Percentiles rank a stretch among this genome's conserved stretches.
Conservation (phyloP, 2,113 vertebrate genomes). For the Onychostoma macrolepis region DNA sequence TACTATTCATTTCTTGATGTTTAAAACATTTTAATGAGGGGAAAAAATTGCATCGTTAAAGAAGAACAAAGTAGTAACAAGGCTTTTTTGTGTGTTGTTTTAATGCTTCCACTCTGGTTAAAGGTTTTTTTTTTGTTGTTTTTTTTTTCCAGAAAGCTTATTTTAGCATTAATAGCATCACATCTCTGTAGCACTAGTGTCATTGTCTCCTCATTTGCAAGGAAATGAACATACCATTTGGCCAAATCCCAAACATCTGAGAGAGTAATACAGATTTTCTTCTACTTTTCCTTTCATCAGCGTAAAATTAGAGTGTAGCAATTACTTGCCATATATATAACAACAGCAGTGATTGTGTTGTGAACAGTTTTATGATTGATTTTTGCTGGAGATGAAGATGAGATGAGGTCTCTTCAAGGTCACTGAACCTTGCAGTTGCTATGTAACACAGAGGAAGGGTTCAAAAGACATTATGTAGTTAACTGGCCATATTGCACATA, state of each 20-base stretch:
- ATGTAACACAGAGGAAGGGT: neutral
- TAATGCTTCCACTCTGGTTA: neutral
- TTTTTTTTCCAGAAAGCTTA: neutral
- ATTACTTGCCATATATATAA: neutral
- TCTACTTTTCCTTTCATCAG: slow-evolving; percentile 4
- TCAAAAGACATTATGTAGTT: slow-evolving; percentile 13
- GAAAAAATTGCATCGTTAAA: neutral
- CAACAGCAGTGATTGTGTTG: slow-evolving; percentile 16
- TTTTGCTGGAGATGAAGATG: neutral
- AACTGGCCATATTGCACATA: slow-evolving; percentile 20
- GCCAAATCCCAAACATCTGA: neutral
- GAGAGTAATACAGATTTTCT: slow-evolving; percentile 1
- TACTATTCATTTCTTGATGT: neutral
- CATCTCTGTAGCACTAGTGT: neutral
- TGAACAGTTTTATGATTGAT: neutral
- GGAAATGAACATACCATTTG: slow-evolving; percentile 11
- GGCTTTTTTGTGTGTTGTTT: neutral
- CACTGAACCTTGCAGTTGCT: slow-evolving; percentile 16
- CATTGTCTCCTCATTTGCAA: slow-evolving; percentile 39
- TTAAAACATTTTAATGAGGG: neutral
- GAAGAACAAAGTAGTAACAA: neutral
- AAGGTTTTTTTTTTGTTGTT: neutral
- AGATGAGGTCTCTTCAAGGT: slow-evolving; percentile 23
- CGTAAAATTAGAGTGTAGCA: neutral
- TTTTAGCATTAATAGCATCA: slow-evolving; percentile 32